Base-by-base conservation (phyloP, 2,113 vertebrate species). In the Holacanthus passer region DNA sequence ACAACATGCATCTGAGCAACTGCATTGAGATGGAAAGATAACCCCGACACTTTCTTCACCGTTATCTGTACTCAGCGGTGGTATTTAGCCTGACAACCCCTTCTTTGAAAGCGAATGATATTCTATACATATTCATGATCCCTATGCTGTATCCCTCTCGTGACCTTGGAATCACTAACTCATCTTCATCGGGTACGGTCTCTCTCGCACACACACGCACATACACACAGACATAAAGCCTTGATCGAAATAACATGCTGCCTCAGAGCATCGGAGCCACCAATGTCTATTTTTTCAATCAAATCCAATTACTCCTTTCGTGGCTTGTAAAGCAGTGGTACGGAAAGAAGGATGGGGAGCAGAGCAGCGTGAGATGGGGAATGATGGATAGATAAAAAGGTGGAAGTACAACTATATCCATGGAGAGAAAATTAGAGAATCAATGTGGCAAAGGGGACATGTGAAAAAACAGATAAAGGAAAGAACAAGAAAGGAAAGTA, bases 71-170 rank as follows among this genome's bases (percentile, higher is more conserved):
- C 86, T 90, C 73, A 82, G 65, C 1, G 22, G 71, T 35, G 64
- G 79, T 86, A 89, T 85, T 91, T 85, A 87, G 76, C 81, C 83
- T 69, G 85, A 85, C 81, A 90, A 74, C 79, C 62, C 50, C 65
- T 63, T 73, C 73, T 87, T 81, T 85, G 47, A 87, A 88, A 87
- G 79, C 29, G 32, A 77, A 63, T 87, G 24, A 80, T 87, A 77
- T 87, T 77, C 79, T 76, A 87, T 84, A 82, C 75, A 91, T 88
- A 91, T 91, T 91, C 84, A 89, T 89, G 90, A 73, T 71, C 78
- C 41, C 80, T 31, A 43, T 47, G 32, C 68, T 65, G 74, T 79
- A 73, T 86, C 82, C 78, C 76, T 82, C 52, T 43, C 58, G 37
- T 83, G 85, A 90, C 88, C 82, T 89, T 87, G 72, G 48, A 85